Conservation (phyloP, 2,113 vertebrate genomes). For the Pedetes capensis region DNA sequence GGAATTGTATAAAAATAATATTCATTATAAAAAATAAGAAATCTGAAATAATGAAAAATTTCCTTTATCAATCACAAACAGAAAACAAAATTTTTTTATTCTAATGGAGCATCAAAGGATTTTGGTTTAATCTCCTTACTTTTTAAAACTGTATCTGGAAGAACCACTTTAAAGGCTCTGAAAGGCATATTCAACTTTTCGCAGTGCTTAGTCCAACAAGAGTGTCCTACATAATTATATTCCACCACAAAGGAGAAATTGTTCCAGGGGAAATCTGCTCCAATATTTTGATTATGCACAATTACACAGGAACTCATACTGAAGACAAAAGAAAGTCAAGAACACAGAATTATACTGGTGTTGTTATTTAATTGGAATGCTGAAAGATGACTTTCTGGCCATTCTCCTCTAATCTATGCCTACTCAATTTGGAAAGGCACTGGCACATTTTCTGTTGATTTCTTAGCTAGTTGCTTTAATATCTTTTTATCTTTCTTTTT, state of each 20-base stretch:
- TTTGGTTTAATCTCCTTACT: conserved; percentile 77
- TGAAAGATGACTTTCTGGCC: neutral
- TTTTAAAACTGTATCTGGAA: conserved; percentile 75
- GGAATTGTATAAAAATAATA: neutral
- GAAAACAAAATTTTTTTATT: conserved; percentile 25
- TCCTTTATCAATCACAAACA: conserved; percentile 8
- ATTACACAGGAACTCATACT: conserved; percentile 83
- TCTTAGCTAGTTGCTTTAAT: neutral
- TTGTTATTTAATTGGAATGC: neutral
- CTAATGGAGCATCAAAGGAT: neutral
- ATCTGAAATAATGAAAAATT: conserved; percentile 36
- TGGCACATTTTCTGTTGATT: neutral
- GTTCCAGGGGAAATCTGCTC: conserved; percentile 92
- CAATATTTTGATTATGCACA: conserved; percentile 87
- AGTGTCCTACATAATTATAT: conserved; percentile 87
- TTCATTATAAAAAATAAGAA: conserved; percentile 20
- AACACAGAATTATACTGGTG: conserved; percentile 49
- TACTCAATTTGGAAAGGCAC: conserved; percentile 14
- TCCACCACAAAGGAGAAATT: conserved; percentile 91
- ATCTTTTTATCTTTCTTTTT: neutral
- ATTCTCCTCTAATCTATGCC: neutral
- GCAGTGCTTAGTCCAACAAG: conserved; percentile 88
- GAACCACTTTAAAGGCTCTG: conserved; percentile 83
- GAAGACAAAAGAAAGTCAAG: conserved; percentile 78
- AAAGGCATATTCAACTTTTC: conserved; percentile 85